These are phyloP conservation scores for Plotosus lineatus DNA, from an alignment of 2,113 vertebrate genomes.

Conservation along the genomic window DNA sequence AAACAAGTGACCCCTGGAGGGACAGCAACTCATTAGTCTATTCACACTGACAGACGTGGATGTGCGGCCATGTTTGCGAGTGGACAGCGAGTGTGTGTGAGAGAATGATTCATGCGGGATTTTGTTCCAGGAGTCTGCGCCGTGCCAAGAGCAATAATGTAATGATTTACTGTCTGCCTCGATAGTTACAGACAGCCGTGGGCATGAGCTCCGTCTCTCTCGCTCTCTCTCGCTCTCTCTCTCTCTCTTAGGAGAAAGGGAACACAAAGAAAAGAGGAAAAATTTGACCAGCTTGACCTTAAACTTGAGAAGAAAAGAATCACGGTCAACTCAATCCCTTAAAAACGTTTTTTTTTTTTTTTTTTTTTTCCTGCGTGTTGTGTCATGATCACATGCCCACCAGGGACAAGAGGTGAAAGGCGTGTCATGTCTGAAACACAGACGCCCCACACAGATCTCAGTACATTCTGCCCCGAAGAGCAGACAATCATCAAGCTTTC, in stretches of 20 bases:
- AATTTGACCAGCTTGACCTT: slow-evolving; percentile 26
- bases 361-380: slow-evolving; percentile 16
- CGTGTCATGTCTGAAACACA: slow-evolving; percentile 29
- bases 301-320: slow-evolving; percentile 10
- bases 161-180: slow-evolving; percentile 35
- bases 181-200: slow-evolving; percentile 33
- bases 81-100: neutral
- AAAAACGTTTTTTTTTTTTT: slow-evolving; percentile 6
- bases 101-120: slow-evolving; percentile 37
- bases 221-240: no score
- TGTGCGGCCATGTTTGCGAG: slow-evolving; percentile 10
- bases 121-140: slow-evolving; percentile 33
- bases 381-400: slow-evolving; percentile 30
- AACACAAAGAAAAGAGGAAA: slow-evolving; percentile 22
- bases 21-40: neutral
- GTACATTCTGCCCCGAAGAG: slow-evolving; percentile 38
- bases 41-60: neutral
- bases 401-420: slow-evolving; percentile 25
- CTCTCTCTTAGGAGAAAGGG: no score
- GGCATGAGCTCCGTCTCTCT: slow-evolving; percentile 28
- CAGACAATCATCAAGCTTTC: slow-evolving; percentile 49
- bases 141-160: slow-evolving; percentile 24
- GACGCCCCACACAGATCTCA: neutral
- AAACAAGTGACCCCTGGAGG: neutral
- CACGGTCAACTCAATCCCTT: slow-evolving; percentile 23